A percentile compares a stretch with the other conserved stretches of the same genome.
Conservation (phyloP, 2,113 vertebrate genomes). For the Oncorhynchus mykiss region DNA sequence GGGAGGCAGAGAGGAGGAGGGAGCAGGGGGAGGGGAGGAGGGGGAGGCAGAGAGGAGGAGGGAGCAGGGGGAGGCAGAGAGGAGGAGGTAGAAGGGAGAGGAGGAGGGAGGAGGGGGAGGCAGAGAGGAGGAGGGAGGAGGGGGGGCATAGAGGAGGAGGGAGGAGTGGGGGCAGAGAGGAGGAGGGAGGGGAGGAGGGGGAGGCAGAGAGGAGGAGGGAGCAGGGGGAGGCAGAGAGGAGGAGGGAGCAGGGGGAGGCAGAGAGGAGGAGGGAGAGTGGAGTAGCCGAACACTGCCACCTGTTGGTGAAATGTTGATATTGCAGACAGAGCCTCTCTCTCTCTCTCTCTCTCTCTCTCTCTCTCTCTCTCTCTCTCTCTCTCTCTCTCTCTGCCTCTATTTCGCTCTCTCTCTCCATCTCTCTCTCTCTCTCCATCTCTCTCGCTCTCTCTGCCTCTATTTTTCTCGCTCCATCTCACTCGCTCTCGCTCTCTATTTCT, state of each 20-base stretch:
- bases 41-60: neutral
- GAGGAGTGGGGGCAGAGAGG: conserved; percentile 7
- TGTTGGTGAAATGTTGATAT: too few species aligned
- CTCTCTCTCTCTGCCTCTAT: too few species aligned
- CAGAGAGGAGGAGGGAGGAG: conserved; percentile 29
- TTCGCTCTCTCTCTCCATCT: too few species aligned
- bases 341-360: too few species aligned
- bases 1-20: neutral
- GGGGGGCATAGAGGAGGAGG: neutral
- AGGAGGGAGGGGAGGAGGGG: conserved; percentile 16
- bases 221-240: conserved; percentile 9
- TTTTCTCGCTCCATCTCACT: neutral
- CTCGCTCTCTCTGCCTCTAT: neutral
- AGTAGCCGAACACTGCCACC: neutral
- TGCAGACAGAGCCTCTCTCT: too few species aligned
- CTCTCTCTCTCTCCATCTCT: too few species aligned
- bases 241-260: conserved; percentile 4
- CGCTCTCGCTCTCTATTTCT: too few species aligned
- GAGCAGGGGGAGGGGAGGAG: too few species aligned
- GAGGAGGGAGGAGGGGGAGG: neutral
- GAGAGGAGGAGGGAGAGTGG: neutral
- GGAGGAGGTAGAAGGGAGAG: neutral
- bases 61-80: too few species aligned
- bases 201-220: too few species aligned
- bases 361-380: too few species aligned